Conservation (phyloP, 2,797 vertebrate genomes). For the Catamblyrhynchus diadema region DNA sequence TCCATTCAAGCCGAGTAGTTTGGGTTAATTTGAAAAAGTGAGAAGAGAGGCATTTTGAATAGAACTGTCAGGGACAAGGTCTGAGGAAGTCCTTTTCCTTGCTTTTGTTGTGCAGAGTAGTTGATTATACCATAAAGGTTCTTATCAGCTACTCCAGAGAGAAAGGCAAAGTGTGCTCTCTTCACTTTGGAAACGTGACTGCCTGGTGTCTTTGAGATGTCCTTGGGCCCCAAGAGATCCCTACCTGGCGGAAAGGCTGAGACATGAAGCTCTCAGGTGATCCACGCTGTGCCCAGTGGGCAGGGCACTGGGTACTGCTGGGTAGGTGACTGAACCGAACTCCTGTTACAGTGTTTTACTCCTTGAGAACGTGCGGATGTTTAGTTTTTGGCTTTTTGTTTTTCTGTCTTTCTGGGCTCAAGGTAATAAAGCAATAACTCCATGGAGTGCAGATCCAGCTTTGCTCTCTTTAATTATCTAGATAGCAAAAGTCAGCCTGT, state of each 20-base stretch:
- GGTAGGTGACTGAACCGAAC: not conserved
- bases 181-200: not conserved
- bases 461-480: not conserved
- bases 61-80: not conserved
- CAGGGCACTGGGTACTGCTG: not conserved
- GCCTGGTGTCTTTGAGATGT: not conserved
- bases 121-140: not conserved
- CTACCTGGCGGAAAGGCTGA: not conserved
- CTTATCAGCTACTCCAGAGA: not conserved
- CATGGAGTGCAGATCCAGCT: not conserved
- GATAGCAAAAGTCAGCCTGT: not conserved
- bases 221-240: not conserved
- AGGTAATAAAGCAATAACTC: slow-evolving; percentile 5
- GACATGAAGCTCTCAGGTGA: not conserved
- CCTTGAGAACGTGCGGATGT: not conserved
- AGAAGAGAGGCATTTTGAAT: not conserved
- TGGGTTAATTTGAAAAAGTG: not conserved
- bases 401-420: not conserved
- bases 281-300: not conserved
- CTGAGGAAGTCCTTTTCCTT: not conserved
- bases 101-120: not conserved
- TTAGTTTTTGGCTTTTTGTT: not conserved
- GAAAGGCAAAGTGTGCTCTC: not conserved
- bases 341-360: not conserved
- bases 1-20: not conserved